Base-by-base conservation (phyloP, 2,797 vertebrate genomes). In the Acanthurus leucopareius region DNA sequence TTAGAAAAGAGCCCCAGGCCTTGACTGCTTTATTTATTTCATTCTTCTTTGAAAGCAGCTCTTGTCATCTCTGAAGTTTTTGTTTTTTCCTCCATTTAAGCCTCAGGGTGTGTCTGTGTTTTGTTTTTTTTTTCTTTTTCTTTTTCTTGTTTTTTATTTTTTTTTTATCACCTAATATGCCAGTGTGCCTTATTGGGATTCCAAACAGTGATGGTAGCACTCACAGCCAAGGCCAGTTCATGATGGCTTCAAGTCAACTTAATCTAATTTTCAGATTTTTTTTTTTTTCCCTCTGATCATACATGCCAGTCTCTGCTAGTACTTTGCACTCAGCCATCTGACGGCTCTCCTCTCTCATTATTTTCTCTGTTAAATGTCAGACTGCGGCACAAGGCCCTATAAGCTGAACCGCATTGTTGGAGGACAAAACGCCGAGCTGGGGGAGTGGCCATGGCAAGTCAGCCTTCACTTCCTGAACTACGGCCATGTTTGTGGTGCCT, bases 371-470 rank as follows among this genome's bases (percentile, higher is more conserved):
- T 74, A 38, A 74, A 75, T 86, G 71, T 40, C 80, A 95, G 95
- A 75, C 11, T 96, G 96, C 71, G 96, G 96, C 44, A 88, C 79
- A 61, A 90, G 95, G 75, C 95, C 95, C 3, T 96, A 94, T 72
- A 96, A 96, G 77, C 93, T 95, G 83, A 96, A 94, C 80, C 94
- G 96, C 49, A 96, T 97, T 10, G 96, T 96, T 1, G 96, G 96
- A 19, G 96, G 96, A 25, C 88, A 93, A 82, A 91, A 95, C 2
- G 94, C 96, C 1, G 94, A 94, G 28, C 8, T 92, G 58, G 96
- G 96, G n/a, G 96, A 96, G 88, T 96, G 95, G 95, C 96, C 96
- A 5, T 97, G 96, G 96, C 96, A 97, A 92, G 93, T 96, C 87
- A 96, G 95, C 90, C 93, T 96, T 48, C 95, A 96, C 86, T 94